Evolutionary conservation across 2,797 vertebrate species (phyloP).

Genomic region (Enoplosus armatus): DNA sequence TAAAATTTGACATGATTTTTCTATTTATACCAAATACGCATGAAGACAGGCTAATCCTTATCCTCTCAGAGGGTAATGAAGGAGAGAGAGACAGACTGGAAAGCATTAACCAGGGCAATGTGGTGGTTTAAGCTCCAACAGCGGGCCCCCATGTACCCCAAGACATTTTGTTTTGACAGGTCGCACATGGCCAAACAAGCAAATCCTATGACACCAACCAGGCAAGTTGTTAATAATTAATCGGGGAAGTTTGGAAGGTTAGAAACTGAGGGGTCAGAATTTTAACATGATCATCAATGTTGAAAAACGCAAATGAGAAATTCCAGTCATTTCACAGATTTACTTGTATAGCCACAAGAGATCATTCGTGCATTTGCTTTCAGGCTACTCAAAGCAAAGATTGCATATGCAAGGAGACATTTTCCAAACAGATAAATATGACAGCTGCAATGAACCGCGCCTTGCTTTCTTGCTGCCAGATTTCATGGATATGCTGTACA

Average conservation of each 20-base stretch:
- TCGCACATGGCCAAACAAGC: conserved; percentile 29
- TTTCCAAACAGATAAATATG: conserved; percentile 11
- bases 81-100: conserved; percentile 2
- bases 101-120: conserved; percentile 17
- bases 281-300: conserved; percentile 14
- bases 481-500: not conserved
- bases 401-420: not conserved
- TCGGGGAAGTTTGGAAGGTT: conserved; percentile 30
- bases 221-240: not conserved
- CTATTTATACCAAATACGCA: conserved; percentile 22
- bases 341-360: not conserved
- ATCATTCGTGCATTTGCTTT: conserved; percentile 5
- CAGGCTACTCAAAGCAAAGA: not conserved
- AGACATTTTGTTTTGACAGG: conserved; percentile 34
- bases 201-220: conserved; percentile 29
- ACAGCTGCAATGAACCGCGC: conserved; percentile 9
- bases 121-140: conserved; percentile 6
- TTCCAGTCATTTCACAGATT: not conserved
- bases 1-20: conserved; percentile 1
- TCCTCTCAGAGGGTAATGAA: conserved; percentile 13
- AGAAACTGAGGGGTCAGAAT: not conserved
- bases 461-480: conserved; percentile 19
- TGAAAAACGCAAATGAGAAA: not conserved
- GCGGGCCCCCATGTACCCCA: not conserved
- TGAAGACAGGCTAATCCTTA: conserved; percentile 21